Base-by-base conservation (phyloP, 1,140 invertebrate genomes). In the Rhynchophorus ferrugineus region DNA sequence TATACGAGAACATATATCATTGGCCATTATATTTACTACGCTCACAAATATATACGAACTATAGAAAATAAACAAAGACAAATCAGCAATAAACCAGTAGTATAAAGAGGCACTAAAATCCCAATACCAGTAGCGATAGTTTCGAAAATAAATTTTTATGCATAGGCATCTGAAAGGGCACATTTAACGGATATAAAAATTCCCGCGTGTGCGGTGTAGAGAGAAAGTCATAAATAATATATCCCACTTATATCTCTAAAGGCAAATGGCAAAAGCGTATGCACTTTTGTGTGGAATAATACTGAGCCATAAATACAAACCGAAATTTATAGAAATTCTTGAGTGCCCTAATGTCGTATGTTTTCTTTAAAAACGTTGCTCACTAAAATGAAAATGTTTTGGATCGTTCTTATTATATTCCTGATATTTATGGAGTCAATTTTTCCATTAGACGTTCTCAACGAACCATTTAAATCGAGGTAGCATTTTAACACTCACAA, bases 221-320 rank as follows among this genome's bases (percentile, higher is more conserved):
- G 45, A 36, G 39, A 51, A 45, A 47, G 41, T 47, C 55, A 58
- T 61, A 61, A 61, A 61, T 61, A 61, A 54, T 54, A 45, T 55
- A 61, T 57, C 56, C 57, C 58, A 57, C 45, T 53, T 46, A 48
- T 41, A 59, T 56, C 60, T 49, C 47, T 42, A 50, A 44, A 52
- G 53, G 60, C 44, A 59, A 58, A 61, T 59, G 54, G 58, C 43
- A 44, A 61, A 60, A 58, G 53, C 60, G 58, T 61, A 58, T 60
- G 55, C 60, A 60, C 50, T 60, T 60, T 61, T 56, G 43, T 46
- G 46, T 55, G 46, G 55, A 48, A 53, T 51, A 57, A 59, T 56
- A 52, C 51, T 21, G 35, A 45, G 42, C 44, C 59, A 62, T 62
- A 62, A 62, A 62, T 62, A 57, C 57, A 53, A 59, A 47, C 52